Base-by-base conservation (phyloP, 2,888 invertebrate genomes). In the Eupithecia subumbrata region DNA sequence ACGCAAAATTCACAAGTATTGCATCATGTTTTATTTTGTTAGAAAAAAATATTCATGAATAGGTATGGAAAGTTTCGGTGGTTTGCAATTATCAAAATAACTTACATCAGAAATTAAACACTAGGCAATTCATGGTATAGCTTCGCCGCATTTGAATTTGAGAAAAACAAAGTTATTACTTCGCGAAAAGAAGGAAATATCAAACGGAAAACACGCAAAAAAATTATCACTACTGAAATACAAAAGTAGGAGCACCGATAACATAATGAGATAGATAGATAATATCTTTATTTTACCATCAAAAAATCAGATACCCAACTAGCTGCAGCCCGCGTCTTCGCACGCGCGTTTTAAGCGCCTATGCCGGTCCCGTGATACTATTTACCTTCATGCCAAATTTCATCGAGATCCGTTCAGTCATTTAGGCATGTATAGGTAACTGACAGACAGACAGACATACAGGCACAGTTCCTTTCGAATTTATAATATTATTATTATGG, bases 1-100 rank as follows among this genome's bases (percentile, higher is more conserved):
- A 25, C n/a, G 43, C 60, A 68, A 69, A 64, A 64, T 69, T 40
- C n/a, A 18, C 16, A 79, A 67, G 82, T 81, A 81, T 87, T 87
- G 84, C 87, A 83, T 87, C 87, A 87, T 68, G 25, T 34, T 82
- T 81, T 60, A 45, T 81, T 82, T 77, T 74, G 76, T 74, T 76
- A 72, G 77, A 79, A 76, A 72, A 72, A 73, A 68, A 52, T 37
- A n/a, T 69, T 69, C 73, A 56, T 67, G 48, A 71, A 63, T 72
- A n/a, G n/a, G n/a, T n/a, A 72, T 68, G 73, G 64, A 71, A 72
- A 73, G 60, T n/a, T 69, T 71, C 60, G 25, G 72, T 40, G 69
- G 75, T 63, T 75, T 75, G 87, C 82, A 88, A 88, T 84, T 80
- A 48, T 68, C 71, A 85, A 85, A 69, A 75, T 45, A 48, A 40